These are phyloP conservation scores for Porites cylindrica DNA, from an alignment of 92 coral and sea anemone species.

Conservation along the genomic window DNA sequence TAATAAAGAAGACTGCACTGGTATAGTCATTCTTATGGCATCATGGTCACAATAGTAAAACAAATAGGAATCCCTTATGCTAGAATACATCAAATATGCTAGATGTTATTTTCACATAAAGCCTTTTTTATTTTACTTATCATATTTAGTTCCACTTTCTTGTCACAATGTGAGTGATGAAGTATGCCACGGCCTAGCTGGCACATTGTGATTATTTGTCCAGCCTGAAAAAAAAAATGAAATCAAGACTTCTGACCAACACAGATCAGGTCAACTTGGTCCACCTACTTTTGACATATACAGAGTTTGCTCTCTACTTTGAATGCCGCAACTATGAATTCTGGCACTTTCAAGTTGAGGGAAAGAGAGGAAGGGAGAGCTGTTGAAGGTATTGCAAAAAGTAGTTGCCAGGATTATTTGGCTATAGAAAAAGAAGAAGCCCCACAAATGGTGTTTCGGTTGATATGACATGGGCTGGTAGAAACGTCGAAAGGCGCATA, in stretches of 20 bases:
- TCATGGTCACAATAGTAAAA: no score
- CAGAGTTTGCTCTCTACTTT: conserved; percentile 58
- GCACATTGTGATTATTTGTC: no score
- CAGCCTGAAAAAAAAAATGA: conserved; percentile 17
- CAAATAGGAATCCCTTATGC: no score
- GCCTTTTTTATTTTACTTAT: no score
- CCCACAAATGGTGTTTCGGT: conserved; percentile 31
- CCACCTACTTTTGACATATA: conserved; percentile 72
- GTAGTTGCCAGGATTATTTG: conserved; percentile 48
- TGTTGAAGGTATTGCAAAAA: conserved; percentile 52
- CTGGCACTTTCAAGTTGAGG: conserved; percentile 57
- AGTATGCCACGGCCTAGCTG: no score
- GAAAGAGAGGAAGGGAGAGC: conserved; percentile 72
- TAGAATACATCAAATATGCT: no score
- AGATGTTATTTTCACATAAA: no score
- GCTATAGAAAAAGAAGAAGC: conserved; percentile 40
- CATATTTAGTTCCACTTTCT: no score
- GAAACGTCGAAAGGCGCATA: conserved; percentile 67
- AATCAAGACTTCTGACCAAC: conserved; percentile 65
- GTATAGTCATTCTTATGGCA: no score
- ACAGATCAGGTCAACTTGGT: conserved; percentile 67
- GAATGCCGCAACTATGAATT: conserved; percentile 60
- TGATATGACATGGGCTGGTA: conserved; percentile 87
- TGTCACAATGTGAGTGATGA: no score
- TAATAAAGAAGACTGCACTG: no score